Evolutionary conservation across 2,113 vertebrate species (phyloP).

Genomic region (Prinia subflava): DNA sequence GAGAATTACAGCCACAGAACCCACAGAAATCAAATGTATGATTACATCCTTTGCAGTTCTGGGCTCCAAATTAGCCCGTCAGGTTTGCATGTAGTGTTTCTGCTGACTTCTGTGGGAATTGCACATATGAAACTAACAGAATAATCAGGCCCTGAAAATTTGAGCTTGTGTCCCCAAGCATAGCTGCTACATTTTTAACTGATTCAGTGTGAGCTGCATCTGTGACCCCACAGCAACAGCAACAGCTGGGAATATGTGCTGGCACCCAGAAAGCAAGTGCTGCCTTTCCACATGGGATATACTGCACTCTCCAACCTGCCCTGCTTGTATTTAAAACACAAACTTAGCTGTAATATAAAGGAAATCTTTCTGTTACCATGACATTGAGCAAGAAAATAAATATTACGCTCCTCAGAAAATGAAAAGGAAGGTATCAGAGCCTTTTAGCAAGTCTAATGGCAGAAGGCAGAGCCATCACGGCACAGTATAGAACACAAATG

Average conservation of each 20-base stretch:
- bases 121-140: slow-evolving; percentile 43
- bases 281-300: slow-evolving; percentile 45
- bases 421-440: slow-evolving; percentile 23
- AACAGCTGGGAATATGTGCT: slow-evolving; percentile 46
- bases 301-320: slow-evolving; percentile 30
- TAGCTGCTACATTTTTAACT: slow-evolving; percentile 61
- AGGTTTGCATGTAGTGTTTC: slow-evolving; percentile 19
- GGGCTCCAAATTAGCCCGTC: slow-evolving; percentile 32
- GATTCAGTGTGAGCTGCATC: slow-evolving; percentile 47
- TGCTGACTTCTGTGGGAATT: slow-evolving; percentile 60
- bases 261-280: slow-evolving; percentile 57
- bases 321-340: slow-evolving; percentile 38
- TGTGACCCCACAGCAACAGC: slow-evolving; percentile 55
- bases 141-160: slow-evolving; percentile 65
- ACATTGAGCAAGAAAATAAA: slow-evolving; percentile 57
- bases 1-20: background rate
- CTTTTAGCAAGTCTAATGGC: slow-evolving; percentile 57
- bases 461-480: background rate
- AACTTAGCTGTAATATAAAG: slow-evolving; percentile 20
- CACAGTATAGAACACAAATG: background rate
- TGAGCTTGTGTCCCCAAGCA: slow-evolving; percentile 57
- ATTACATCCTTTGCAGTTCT: background rate
- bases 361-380: slow-evolving; percentile 63
- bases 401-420: slow-evolving; percentile 8
- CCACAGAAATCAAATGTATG: background rate